Evolutionary conservation across 2,888 invertebrate genomes (phyloP).

Genomic region (Caenorhabditis sp.): DNA sequence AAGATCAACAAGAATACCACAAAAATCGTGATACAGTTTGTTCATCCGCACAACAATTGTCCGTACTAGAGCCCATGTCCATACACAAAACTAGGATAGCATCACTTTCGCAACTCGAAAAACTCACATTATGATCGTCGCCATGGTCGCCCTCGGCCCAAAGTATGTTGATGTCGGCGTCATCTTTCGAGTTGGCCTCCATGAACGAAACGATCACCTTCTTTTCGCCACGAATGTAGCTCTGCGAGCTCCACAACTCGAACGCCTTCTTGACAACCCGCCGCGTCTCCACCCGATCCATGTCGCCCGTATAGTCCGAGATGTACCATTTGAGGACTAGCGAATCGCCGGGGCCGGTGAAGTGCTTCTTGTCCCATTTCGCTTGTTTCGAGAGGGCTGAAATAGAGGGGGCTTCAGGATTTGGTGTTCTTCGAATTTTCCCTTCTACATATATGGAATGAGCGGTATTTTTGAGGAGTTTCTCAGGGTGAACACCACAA

Average conservation of each 20-base stretch:
- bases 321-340: constrained; percentile 76
- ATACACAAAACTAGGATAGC: too few relatives aligned
- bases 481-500: too few relatives aligned
- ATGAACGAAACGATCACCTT: constrained; percentile 81
- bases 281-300: constrained; percentile 65
- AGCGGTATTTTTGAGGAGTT: too few relatives aligned
- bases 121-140: constrained; percentile 69
- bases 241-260: constrained; percentile 83
- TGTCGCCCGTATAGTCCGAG: constrained; percentile 76
- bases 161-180: constrained; percentile 86
- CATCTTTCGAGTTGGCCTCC: constrained; percentile 80
- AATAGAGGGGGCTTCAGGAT: constrained; percentile 15
- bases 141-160: constrained; percentile 83
- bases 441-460: too few relatives aligned
- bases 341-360: constrained; percentile 58
- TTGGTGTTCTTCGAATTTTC: too few relatives aligned
- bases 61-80: too few relatives aligned
- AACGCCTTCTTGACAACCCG: constrained; percentile 82
- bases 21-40: too few relatives aligned
- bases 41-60: too few relatives aligned
- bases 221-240: constrained; percentile 77
- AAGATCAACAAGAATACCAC: too few relatives aligned
- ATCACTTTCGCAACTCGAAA: background rate
- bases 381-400: constrained; percentile 57
- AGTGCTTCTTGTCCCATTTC: constrained; percentile 61